Percentiles rank a stretch among this genome's conserved stretches.
Evolutionary conservation across 2,888 invertebrate genomes (phyloP).

Genomic region (Ormia ochracea): DNA sequence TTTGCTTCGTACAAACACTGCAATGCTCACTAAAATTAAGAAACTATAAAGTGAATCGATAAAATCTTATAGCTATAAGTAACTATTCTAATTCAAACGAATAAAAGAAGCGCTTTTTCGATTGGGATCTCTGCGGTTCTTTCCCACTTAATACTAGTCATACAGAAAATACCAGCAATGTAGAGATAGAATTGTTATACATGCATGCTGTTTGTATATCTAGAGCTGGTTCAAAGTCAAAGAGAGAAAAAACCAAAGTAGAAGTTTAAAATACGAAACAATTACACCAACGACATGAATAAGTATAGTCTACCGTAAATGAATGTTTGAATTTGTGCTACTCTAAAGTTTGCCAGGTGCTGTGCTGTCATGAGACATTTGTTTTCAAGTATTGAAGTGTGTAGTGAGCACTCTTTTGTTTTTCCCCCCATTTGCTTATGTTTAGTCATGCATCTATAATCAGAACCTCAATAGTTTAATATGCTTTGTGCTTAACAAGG

Average conservation of each 20-base stretch:
- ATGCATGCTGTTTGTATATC: conserved; percentile 31
- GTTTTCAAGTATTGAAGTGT: conserved; percentile 4
- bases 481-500: conserved; percentile 25
- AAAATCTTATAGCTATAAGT: no score
- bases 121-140: not conserved
- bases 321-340: conserved; percentile 7
- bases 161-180: not conserved
- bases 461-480: conserved; percentile 29
- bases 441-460: conserved; percentile 40
- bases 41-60: no score
- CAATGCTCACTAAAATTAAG: no score
- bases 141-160: conserved; percentile 17
- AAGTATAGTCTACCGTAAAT: not conserved
- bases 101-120: not conserved
- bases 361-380: not conserved
- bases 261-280: not conserved
- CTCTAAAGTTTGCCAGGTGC: conserved; percentile 47
- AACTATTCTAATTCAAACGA: no score
- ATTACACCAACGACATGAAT: not conserved
- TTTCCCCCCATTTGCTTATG: conserved; percentile 15
- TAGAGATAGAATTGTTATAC: conserved; percentile 31
- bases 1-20: no score
- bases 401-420: conserved; percentile 4
- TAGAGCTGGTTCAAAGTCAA: conserved; percentile 62
- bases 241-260: not conserved